phyloP scores from a whole-genome alignment of 2,797 vertebrate species.

The Ispidina lecontei region DNA sequence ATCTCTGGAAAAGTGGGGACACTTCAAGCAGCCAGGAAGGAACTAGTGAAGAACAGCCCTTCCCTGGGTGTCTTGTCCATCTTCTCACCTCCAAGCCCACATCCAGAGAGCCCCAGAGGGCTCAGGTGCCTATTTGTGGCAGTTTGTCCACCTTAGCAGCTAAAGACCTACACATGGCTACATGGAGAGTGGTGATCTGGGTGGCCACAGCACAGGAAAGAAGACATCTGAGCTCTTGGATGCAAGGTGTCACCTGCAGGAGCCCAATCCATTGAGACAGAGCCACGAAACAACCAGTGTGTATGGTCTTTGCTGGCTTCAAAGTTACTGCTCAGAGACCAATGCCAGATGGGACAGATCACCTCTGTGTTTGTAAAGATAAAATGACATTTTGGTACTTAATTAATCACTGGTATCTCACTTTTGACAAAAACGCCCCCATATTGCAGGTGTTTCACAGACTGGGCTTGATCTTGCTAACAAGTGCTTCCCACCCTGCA shows the following conservation, averaged over 20 bases:
- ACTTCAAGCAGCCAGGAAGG: background rate
- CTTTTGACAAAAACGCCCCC: background rate
- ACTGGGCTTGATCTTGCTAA: background rate
- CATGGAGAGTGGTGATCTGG: background rate
- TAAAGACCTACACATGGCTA: background rate
- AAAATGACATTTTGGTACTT: background rate
- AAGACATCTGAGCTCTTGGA: background rate
- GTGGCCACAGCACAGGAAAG: background rate
- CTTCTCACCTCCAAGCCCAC: background rate
- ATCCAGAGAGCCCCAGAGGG: accelerated
- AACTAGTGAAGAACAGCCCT: background rate
- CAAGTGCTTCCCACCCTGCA: background rate
- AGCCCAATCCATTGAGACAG: background rate
- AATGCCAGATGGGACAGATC: background rate
- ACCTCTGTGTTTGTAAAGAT: background rate
- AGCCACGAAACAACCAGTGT: accelerated
- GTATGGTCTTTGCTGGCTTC: background rate
- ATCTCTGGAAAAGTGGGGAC: background rate
- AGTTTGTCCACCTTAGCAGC: background rate
- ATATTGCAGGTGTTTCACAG: background rate
- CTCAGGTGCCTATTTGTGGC: accelerated
- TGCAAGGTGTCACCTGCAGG: background rate
- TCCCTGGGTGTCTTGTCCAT: background rate
- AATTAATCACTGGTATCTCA: background rate
- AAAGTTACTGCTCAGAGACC: background rate